A percentile compares a stretch with the other conserved stretches of the same genome.
phyloP scores from a whole-genome alignment of 2,113 vertebrate species.

The Cacatua alba region DNA sequence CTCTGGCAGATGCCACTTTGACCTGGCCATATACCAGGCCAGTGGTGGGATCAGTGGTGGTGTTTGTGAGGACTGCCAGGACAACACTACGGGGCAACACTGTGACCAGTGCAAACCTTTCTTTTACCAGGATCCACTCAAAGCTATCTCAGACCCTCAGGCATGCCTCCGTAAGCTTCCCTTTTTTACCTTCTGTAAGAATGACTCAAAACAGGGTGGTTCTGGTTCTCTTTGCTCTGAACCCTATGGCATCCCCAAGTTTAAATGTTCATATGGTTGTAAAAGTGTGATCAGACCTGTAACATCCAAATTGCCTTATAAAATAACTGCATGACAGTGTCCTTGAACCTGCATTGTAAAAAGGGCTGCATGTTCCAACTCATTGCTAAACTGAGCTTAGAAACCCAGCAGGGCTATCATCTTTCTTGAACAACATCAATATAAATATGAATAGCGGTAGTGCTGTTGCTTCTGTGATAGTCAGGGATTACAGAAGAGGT shows the following conservation, averaged over 20 bases:
- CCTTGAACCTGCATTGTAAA: background rate
- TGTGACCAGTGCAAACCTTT: conserved; percentile 80
- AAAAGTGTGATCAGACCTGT: background rate
- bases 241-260: background rate
- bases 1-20: conserved; percentile 85
- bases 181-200: background rate
- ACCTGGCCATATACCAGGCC: conserved; percentile 64
- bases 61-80: conserved; percentile 83
- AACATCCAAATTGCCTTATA: background rate
- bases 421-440: background rate
- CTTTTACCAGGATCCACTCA: conserved; percentile 80
- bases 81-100: conserved; percentile 82
- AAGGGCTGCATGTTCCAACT: background rate
- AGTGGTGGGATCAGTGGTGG: conserved; percentile 78
- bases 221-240: background rate
- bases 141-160: conserved; percentile 66
- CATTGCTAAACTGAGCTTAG: background rate
- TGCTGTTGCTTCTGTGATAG: background rate
- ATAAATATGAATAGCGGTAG: background rate
- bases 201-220: background rate
- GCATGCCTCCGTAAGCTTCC: conserved; percentile 79
- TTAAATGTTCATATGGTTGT: background rate
- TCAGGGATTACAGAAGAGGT: background rate
- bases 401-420: background rate
- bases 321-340: background rate